Evolutionary conservation across 1,140 invertebrate genomes (phyloP), one percentile per base, ranked within the genome.

Genomic region (Atta cephalotes): DNA sequence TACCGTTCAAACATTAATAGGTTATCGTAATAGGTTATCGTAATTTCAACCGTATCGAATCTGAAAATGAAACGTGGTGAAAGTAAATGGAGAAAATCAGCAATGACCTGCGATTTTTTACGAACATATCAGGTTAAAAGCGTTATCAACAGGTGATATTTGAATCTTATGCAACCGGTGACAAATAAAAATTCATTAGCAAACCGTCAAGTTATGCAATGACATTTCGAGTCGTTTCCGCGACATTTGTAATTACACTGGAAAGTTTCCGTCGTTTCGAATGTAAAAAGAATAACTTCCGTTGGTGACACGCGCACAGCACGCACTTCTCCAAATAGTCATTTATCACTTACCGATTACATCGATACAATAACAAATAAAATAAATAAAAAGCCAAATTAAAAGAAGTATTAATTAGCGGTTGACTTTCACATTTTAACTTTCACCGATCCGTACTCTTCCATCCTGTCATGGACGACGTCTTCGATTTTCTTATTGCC

Each of bases 361-460:
- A 39, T 62, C 78, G 77, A 72, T 49, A 25, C 25, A 25, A 25
- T 25, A 76, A 76, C 66, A 76, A 18, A 25, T 39, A n/a, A 60
- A 76, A 76, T 76, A 60, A 76, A 60, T 76, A 66, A 53, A 45
- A 12, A 53, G 18, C 5, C 25, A 60, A 49, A 87, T 87, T 70
- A 51, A 70, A 28, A 81, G 78, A 81, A 87, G 21, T 74, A 86
- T 88, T 90, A 90, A 90, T 90, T 90, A 90, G 51, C 68, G 16
- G 56, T 35, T 76, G 63, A 21, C 89, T 90, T 90, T 90, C 89
- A 88, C 87, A 51, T 72, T 68, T 87, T 70, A 82, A 60, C 89
- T 90, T 90, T 90, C 89, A 74, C 89, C 60, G 7, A 58, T 14
- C 1, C 6, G 35, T 39, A 39, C 25, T 31, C 39, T 14, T n/a